Evolutionary conservation across 2,888 invertebrate species (phyloP), one percentile per base, ranked within the genome.

Genomic region (Eristalis tenax): DNA sequence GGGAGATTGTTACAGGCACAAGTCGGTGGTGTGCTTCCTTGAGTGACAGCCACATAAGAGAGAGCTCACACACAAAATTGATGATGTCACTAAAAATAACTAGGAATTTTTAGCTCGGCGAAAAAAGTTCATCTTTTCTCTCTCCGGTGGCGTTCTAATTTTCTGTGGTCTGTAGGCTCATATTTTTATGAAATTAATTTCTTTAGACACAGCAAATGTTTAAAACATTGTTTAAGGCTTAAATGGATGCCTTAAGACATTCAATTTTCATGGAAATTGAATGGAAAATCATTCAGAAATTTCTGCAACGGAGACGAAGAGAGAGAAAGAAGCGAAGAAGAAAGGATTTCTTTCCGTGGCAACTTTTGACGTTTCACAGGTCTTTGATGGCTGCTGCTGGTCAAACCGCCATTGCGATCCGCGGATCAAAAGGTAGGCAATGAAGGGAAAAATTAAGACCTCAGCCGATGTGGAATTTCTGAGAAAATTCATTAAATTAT

Each of bases 41-140:
- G 88, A 88, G 80, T 88, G 88, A 88, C 88, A 88, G 84, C 76
- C 75, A 83, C 87, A 83, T 57, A 83, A 43, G 43, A 40, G 66
- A 38, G 40, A 79, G 74, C 74, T 75, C 74, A 83, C 84, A 84
- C 76, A 88, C 80, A 84, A 88, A 88, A 88, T 88, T 88, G 88
- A 88, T 88, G 88, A 88, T 88, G 88, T 88, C 88, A 88, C 88
- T 88, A 88, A 88, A 88, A 88, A 88, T 88, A 88, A 88, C 84
- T 84, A 75, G 32, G 66, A 79, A 80, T 76, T 79, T 88, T 81
- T 84, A 79, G 84, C 84, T 87, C 83, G 65, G 56, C 75, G 83
- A 86, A 86, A 83, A 86, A 50, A 18, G 78, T 77, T 78, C 61
- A 61, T 79, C 43, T 26, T 28, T 28, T 59, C 75, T 75, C 75